phyloP scores from a whole-genome alignment of 53 echinoderm and acorn worm species.

The Holothuria scabra region DNA sequence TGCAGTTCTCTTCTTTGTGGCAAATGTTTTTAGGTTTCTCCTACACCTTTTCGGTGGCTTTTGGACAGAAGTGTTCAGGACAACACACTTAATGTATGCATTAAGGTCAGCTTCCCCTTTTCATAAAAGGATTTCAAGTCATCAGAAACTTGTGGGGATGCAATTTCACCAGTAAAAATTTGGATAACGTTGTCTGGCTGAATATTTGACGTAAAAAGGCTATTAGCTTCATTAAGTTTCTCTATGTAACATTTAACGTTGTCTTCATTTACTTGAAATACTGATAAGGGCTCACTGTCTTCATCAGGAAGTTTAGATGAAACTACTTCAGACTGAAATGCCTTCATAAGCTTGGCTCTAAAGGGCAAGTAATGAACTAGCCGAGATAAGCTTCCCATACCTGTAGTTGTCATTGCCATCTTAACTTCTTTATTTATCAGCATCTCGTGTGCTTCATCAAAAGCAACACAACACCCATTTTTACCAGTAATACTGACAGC shows the following conservation, averaged over 20 bases:
- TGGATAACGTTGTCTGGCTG: neutral
- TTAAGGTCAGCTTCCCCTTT: constrained; percentile 5
- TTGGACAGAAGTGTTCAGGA: constrained; percentile 17
- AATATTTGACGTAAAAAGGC: too few relatives aligned
- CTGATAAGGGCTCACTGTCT: neutral
- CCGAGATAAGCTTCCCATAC: neutral
- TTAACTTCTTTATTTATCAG: constrained; percentile 63
- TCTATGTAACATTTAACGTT: constrained; percentile 5
- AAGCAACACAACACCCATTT: constrained; percentile 49
- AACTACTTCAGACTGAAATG: neutral
- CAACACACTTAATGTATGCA: constrained; percentile 18
- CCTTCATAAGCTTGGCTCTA: neutral
- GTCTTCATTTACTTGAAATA: neutral
- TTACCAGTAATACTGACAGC: too few relatives aligned
- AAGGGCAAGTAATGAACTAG: neutral
- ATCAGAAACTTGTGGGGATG: neutral
- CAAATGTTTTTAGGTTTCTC: constrained; percentile 1
- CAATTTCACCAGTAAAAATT: constrained; percentile 39
- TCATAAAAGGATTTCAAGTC: too few relatives aligned
- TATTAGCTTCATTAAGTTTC: neutral
- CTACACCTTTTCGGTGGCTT: neutral
- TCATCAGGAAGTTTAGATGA: neutral
- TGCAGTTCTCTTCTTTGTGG: neutral
- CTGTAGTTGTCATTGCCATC: constrained; percentile 54
- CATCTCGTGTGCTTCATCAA: constrained; percentile 76